phyloP scores from a whole-genome alignment of 1,140 invertebrate species.

The Zaprionus lachaisei region DNA sequence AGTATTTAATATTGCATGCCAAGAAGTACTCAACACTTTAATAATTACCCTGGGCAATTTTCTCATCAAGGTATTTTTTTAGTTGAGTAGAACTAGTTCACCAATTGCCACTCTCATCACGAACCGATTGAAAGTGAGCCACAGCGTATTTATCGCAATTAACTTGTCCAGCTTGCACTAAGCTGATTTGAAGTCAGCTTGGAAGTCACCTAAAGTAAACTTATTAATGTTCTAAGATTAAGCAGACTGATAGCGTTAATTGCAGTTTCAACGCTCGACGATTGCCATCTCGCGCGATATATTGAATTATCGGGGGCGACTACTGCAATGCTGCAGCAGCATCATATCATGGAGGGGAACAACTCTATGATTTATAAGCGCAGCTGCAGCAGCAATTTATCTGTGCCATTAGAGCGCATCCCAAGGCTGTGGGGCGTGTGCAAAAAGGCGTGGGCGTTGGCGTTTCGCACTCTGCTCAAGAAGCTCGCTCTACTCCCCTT shows the following conservation, averaged over 20 bases:
- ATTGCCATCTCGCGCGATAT: constrained; percentile 58
- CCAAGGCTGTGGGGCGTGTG: constrained; percentile 39
- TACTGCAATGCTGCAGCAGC: constrained; percentile 14
- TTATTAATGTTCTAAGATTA: constrained; percentile 78
- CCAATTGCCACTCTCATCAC: background rate
- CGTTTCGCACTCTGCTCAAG: constrained; percentile 10
- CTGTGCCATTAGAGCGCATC: constrained; percentile 72
- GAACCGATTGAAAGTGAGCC: constrained; percentile 50
- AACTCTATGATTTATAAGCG: constrained; percentile 61
- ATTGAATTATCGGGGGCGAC: constrained; percentile 30
- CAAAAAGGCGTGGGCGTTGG: constrained; percentile 28
- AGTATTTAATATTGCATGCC: background rate
- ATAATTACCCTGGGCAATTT: background rate
- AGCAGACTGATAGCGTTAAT: constrained; percentile 67
- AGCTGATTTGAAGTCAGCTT: constrained; percentile 41
- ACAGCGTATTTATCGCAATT: constrained; percentile 78
- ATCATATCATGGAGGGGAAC: constrained; percentile 7
- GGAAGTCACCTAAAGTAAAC: constrained; percentile 66
- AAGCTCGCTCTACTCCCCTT: background rate
- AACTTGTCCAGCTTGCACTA: constrained; percentile 63
- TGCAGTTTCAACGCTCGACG: constrained; percentile 72
- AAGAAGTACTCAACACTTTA: background rate
- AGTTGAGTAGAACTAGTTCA: background rate
- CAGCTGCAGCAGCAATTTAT: constrained; percentile 40
- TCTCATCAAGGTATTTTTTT: background rate